Percentiles rank a stretch among this genome's conserved stretches.
phyloP scores from a whole-genome alignment of 2,113 vertebrate species.

The Arothron firmamentum region DNA sequence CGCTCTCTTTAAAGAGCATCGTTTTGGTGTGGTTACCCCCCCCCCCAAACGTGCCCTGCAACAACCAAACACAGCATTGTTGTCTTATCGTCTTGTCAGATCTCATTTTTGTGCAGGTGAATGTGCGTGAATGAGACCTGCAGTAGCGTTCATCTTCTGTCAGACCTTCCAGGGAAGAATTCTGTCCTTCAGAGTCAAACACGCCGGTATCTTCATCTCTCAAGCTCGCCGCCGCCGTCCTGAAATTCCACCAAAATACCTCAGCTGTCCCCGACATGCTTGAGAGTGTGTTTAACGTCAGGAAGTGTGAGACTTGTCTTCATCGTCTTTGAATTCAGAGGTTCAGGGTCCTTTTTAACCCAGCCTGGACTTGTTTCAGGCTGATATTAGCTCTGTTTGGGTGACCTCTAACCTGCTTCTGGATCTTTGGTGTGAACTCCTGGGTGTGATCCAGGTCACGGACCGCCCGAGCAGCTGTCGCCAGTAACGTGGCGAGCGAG shows the following conservation, averaged over 20 bases:
- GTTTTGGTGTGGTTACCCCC: no score
- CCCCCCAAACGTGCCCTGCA: no score
- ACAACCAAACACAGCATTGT: constrained; percentile 14
- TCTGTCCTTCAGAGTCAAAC: neutral
- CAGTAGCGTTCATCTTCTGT: neutral
- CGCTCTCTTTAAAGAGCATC: no score
- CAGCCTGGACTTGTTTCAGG: no score
- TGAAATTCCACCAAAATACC: neutral
- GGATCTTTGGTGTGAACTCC: constrained; percentile 8
- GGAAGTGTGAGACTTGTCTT: neutral
- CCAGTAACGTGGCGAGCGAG: constrained; percentile 13
- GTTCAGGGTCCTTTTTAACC: no score
- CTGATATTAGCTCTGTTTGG: neutral
- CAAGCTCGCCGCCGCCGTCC: neutral
- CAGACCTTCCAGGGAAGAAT: neutral
- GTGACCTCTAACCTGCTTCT: neutral
- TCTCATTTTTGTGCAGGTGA: constrained; percentile 10
- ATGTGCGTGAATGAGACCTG: neutral
- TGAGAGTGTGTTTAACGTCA: neutral
- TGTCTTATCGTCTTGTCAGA: no score
- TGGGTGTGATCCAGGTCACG: constrained; percentile 27
- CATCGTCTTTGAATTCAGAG: neutral
- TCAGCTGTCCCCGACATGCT: neutral
- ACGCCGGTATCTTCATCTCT: neutral
- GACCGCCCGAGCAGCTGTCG: constrained; percentile 33